A percentile compares a stretch with the other conserved stretches of the same genome.
These are phyloP conservation scores for Sarcophilus harrisii DNA, from an alignment of 2,797 vertebrate genomes.

Conservation along the genomic window DNA sequence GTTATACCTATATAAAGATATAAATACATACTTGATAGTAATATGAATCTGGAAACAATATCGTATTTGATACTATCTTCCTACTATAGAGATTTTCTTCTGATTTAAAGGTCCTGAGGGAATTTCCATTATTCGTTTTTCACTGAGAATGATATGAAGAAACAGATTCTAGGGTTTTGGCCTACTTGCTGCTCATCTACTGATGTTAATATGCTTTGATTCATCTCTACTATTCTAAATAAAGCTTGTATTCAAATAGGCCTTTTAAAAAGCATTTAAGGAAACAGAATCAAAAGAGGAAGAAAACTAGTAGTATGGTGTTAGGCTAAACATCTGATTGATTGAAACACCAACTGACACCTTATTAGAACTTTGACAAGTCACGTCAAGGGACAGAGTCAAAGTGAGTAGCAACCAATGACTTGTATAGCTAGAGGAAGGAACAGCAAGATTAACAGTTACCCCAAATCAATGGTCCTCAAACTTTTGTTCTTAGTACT, in stretches of 20 bases:
- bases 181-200: neutral
- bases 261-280: neutral
- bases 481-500: no score
- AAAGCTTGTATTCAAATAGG: neutral
- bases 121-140: neutral
- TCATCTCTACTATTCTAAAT: neutral
- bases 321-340: neutral
- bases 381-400: neutral
- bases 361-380: neutral
- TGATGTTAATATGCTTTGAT: neutral
- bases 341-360: neutral
- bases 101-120: neutral
- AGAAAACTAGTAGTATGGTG: neutral
- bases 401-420: neutral
- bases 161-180: neutral
- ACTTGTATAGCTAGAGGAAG: neutral
- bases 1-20: neutral
- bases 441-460: no score
- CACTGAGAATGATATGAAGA: neutral
- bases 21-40: neutral
- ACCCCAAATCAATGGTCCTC: no score
- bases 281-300: neutral
- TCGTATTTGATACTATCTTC: neutral
- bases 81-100: neutral
- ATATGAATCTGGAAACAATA: neutral